These are phyloP conservation scores for Diadophis punctatus DNA, from an alignment of 2,113 vertebrate genomes.

Conservation along the genomic window DNA sequence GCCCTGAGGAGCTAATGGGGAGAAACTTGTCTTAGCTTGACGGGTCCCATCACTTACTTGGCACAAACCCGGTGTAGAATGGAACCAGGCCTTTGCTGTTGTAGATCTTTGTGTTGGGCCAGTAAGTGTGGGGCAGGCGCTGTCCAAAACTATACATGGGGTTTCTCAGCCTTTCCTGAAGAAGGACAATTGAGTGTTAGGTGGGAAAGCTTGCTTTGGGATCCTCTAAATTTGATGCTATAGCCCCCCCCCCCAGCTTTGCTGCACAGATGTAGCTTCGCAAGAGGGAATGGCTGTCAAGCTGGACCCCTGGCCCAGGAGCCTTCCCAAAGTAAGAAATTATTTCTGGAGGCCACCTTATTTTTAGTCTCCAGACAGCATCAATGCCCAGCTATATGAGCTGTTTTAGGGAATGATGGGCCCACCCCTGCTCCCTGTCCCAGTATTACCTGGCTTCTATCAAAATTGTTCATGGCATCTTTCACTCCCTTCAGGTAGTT, in stretches of 20 bases:
- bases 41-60: constrained; percentile 50
- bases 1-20: not conserved
- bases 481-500: constrained; percentile 46
- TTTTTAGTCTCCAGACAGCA: not conserved
- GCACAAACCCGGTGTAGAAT: constrained; percentile 65
- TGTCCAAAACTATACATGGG: constrained; percentile 40
- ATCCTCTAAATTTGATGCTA: not conserved
- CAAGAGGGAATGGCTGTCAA: not conserved
- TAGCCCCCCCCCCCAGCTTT: not conserved
- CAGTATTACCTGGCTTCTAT: constrained; percentile 59
- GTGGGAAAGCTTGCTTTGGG: not conserved
- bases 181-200: not conserved
- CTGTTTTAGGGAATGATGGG: not conserved
- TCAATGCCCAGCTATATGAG: fast-evolving
- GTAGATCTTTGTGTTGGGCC: constrained; percentile 64
- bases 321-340: not conserved
- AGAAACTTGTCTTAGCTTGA: not conserved
- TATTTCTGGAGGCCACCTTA: not conserved
- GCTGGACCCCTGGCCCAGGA: not conserved
- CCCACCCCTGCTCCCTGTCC: not conserved
- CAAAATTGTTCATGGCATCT: constrained; percentile 61
- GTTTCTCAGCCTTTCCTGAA: constrained; percentile 56
- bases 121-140: constrained; percentile 52
- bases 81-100: constrained; percentile 59
- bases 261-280: not conserved